Conservation (phyloP, 2,888 invertebrate species). For the Cantharis nigra region DNA sequence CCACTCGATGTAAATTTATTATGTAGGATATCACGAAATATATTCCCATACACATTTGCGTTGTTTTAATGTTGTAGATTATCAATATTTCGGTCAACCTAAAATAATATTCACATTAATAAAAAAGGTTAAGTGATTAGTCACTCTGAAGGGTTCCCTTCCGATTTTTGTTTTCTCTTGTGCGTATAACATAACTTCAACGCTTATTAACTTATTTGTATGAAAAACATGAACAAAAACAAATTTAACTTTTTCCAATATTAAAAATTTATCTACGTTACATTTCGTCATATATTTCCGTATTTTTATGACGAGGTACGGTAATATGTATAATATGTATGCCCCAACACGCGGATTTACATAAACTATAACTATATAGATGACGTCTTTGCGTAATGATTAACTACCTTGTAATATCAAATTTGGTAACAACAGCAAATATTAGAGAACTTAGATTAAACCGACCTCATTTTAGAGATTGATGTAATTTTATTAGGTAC, state of each 20-base stretch:
- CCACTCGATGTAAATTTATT: no score
- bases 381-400: slow-evolving; percentile 1
- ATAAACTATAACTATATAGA: background rate
- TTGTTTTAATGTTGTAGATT: background rate
- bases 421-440: background rate
- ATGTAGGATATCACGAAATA: no score
- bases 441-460: background rate
- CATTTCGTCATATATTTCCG: background rate
- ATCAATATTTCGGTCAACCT: background rate
- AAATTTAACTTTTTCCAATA: background rate
- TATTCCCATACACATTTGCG: background rate
- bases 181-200: background rate
- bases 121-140: background rate
- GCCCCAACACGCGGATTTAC: background rate
- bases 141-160: background rate
- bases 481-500: background rate
- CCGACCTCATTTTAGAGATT: background rate
- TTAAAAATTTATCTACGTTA: background rate
- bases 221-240: background rate
- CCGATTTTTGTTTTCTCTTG: background rate
- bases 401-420: background rate
- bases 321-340: background rate
- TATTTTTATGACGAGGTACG: background rate
- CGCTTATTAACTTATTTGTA: background rate
- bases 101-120: background rate